These are phyloP conservation scores for Tachina lurida DNA, from an alignment of 2,888 invertebrate species.

Conservation along the genomic window DNA sequence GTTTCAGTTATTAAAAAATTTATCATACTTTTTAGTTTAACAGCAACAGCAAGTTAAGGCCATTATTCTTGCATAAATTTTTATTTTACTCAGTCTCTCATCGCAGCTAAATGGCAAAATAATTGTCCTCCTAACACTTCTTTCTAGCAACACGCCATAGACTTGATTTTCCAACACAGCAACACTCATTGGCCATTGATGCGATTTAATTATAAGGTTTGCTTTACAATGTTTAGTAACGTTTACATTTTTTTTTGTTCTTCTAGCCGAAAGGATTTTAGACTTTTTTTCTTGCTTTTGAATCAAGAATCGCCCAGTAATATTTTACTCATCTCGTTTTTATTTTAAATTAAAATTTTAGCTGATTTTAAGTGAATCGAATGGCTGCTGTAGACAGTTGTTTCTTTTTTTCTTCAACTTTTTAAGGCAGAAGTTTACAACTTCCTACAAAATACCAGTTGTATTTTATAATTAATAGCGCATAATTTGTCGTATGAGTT, in stretches of 20 bases:
- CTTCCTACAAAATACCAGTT: slow-evolving; percentile 63
- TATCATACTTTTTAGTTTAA: slow-evolving; percentile 36
- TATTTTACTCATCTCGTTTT: slow-evolving; percentile 22
- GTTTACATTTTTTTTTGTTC: slow-evolving; percentile 10
- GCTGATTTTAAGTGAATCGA: slow-evolving; percentile 61
- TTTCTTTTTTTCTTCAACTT: background rate
- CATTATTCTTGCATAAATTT: background rate
- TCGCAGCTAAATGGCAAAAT: slow-evolving; percentile 34
- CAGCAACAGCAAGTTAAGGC: no score
- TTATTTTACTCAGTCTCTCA: background rate
- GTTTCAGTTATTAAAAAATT: slow-evolving; percentile 60
- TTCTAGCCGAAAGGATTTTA: slow-evolving; percentile 32
- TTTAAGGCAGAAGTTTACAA: slow-evolving; percentile 21
- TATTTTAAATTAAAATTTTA: slow-evolving; percentile 56
- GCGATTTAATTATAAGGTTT: slow-evolving; percentile 65
- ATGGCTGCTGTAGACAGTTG: slow-evolving; percentile 43
- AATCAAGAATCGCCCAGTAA: background rate
- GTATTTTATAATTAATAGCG: slow-evolving; percentile 50
- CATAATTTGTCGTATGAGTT: slow-evolving; percentile 49
- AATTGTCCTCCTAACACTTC: slow-evolving; percentile 57
- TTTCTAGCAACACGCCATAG: background rate
- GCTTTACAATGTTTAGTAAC: slow-evolving; percentile 53
- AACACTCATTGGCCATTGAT: slow-evolving; percentile 5
- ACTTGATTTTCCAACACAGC: slow-evolving; percentile 10
- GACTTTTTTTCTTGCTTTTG: background rate